Conservation (phyloP, 2,797 vertebrate species). For the Sebastes kiyomatsui region DNA sequence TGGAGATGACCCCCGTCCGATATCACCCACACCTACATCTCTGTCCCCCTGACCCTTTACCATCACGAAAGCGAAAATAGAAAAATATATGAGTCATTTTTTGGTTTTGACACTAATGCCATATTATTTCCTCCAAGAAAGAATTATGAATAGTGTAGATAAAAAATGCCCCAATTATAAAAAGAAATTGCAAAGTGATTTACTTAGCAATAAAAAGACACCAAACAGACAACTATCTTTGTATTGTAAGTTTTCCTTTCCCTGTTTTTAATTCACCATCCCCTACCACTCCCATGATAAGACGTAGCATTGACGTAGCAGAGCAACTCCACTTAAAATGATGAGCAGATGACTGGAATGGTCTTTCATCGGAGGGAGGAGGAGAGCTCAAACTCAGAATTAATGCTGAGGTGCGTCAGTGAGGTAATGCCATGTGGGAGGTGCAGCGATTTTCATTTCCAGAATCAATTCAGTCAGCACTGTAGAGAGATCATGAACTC, state of each 20-base stretch:
- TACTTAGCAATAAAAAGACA: slow-evolving; percentile 2
- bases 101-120: neutral
- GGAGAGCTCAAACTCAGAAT: slow-evolving; percentile 11
- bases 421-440: slow-evolving; percentile 26
- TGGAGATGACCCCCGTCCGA: slow-evolving; percentile 48
- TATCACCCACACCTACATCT: slow-evolving; percentile 32
- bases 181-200: slow-evolving; percentile 19
- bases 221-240: neutral
- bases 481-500: slow-evolving; percentile 67
- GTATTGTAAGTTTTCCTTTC: neutral
- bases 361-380: slow-evolving; percentile 4
- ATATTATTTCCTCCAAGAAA: neutral
- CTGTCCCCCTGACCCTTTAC: slow-evolving; percentile 38
- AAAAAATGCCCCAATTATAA: neutral
- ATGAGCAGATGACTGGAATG: slow-evolving; percentile 11
- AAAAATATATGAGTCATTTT: neutral
- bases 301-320: neutral
- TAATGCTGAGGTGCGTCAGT: slow-evolving; percentile 31
- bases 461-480: slow-evolving; percentile 58
- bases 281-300: neutral
- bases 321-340: neutral
- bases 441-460: slow-evolving; percentile 48
- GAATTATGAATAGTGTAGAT: neutral
- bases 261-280: neutral
- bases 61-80: slow-evolving; percentile 12